phyloP scores from a whole-genome alignment of 2,888 invertebrate genomes.

The Lithophane semibrunnea region DNA sequence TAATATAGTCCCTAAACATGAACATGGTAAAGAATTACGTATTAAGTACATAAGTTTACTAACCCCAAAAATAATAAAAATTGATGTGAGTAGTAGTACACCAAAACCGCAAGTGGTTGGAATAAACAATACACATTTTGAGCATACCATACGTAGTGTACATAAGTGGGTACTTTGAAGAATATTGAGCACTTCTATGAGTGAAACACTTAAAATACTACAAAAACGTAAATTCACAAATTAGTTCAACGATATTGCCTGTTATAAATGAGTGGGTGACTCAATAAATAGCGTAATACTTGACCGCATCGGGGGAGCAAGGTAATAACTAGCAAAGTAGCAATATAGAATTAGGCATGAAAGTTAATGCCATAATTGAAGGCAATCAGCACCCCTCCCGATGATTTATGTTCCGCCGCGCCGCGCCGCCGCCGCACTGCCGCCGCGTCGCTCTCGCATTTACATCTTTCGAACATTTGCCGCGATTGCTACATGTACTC shows the following conservation, averaged over 20 bases:
- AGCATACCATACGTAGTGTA: too few relatives aligned
- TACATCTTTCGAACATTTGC: constrained; percentile 83
- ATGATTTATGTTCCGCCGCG: constrained; percentile 82
- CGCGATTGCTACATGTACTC: constrained; percentile 71
- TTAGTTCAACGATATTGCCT: constrained; percentile 25
- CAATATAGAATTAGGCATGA: constrained; percentile 86
- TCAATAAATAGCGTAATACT: constrained; percentile 67
- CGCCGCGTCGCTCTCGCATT: constrained; percentile 73
- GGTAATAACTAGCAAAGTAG: constrained; percentile 75
- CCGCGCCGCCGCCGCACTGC: constrained; percentile 51
- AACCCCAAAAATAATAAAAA: too few relatives aligned
- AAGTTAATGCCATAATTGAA: constrained; percentile 89
- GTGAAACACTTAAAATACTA: constrained; percentile 10
- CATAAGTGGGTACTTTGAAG: neutral
- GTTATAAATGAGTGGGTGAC: constrained; percentile 28
- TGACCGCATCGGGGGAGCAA: constrained; percentile 73
- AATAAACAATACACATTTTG: constrained; percentile 2
- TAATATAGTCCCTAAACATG: neutral
- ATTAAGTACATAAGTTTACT: too few relatives aligned
- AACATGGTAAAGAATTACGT: neutral
- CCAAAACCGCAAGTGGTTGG: neutral
- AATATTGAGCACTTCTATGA: too few relatives aligned
- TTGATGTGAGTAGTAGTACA: neutral
- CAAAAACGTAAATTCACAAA: constrained; percentile 24
- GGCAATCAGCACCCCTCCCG: constrained; percentile 87